A percentile compares a stretch with the other conserved stretches of the same genome.
phyloP scores from a whole-genome alignment of 2,888 invertebrate species.

The Sesamia inferens region DNA sequence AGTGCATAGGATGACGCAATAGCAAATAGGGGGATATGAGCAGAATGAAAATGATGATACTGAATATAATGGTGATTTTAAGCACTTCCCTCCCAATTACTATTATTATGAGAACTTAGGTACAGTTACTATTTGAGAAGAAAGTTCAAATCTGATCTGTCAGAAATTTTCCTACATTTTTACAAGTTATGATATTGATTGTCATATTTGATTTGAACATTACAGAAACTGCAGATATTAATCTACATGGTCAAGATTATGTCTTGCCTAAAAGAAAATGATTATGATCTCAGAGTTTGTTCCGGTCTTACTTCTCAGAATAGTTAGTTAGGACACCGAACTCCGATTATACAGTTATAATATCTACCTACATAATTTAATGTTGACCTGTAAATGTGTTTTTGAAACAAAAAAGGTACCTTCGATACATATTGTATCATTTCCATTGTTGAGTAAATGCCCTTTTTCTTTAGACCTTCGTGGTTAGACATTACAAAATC shows the following conservation, averaged over 20 bases:
- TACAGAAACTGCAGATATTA: no score
- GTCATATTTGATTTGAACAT: no score
- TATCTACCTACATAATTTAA: no score
- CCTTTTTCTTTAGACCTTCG: constrained; percentile 4
- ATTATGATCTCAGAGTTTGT: not conserved
- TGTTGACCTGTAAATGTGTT: not conserved
- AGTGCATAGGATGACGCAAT: not conserved
- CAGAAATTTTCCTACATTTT: no score
- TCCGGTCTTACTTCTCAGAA: not conserved
- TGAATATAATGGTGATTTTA: not conserved
- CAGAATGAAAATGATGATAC: not conserved
- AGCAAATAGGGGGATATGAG: not conserved
- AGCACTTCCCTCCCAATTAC: no score
- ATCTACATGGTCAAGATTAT: no score
- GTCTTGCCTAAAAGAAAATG: no score
- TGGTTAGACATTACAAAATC: constrained; percentile 34
- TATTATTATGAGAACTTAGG: not conserved
- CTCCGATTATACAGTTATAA: not conserved
- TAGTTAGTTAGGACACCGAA: not conserved
- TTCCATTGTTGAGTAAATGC: not conserved
- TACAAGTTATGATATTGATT: no score
- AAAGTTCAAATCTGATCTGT: no score
- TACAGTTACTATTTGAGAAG: no score
- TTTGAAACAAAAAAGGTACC: no score
- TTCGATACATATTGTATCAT: not conserved